Evolutionary conservation across 1,140 invertebrate species (phyloP).

Genomic region (Latrodectus geometricus): DNA sequence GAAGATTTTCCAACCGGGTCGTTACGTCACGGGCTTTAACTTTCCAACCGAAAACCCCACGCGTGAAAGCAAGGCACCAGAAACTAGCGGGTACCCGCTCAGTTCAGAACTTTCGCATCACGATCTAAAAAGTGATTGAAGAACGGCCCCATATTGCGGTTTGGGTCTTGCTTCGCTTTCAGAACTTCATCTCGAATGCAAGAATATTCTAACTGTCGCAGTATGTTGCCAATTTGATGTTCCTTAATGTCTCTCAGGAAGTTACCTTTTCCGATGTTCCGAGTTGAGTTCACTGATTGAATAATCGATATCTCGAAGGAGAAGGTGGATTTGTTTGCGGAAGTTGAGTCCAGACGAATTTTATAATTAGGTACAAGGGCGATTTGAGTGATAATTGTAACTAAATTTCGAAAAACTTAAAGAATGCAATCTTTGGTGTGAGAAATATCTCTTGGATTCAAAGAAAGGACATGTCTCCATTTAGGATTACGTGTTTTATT

Average conservation of each 20-base stretch:
- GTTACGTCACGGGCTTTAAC: conserved; percentile 38
- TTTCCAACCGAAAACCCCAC: conserved; percentile 18
- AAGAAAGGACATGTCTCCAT: not conserved
- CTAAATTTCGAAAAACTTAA: conserved; percentile 1
- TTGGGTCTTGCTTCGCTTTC: not conserved
- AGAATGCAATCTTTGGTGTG: not conserved
- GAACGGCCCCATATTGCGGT: not conserved
- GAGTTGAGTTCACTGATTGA: conserved; percentile 29
- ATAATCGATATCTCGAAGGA: conserved; percentile 20
- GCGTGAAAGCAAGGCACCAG: conserved; percentile 1
- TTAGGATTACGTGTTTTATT: conserved; percentile 24
- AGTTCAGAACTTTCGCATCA: not conserved
- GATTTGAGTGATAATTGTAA: not conserved
- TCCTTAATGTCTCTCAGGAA: conserved; percentile 1
- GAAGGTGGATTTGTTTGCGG: conserved; percentile 33
- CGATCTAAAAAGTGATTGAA: not conserved
- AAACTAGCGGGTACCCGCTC: not conserved
- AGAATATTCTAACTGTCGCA: not conserved
- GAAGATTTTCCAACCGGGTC: conserved; percentile 54
- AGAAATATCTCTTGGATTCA: not conserved
- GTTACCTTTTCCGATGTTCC: not conserved
- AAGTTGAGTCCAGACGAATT: not conserved
- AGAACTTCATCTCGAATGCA: not conserved
- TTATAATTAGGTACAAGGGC: not conserved
- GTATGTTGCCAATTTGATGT: not conserved